A percentile compares a stretch with the other conserved stretches of the same genome.
Evolutionary conservation across 1,140 invertebrate species (phyloP).

Genomic region (Aleiodes sp.): DNA sequence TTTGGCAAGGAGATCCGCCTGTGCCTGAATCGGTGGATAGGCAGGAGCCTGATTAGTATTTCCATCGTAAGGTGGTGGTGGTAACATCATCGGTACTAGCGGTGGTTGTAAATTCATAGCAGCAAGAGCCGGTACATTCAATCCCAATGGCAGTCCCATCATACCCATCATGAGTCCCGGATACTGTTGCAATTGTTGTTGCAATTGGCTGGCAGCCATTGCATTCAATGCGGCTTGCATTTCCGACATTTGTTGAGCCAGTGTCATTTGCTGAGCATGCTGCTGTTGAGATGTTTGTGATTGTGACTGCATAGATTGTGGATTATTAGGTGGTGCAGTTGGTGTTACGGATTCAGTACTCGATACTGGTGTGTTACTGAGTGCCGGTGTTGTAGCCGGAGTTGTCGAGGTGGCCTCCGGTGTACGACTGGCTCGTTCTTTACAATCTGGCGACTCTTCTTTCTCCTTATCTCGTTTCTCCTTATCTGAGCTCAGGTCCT

Average conservation of each 20-base stretch:
- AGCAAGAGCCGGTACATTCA: conserved; percentile 83
- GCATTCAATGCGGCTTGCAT: conserved; percentile 88
- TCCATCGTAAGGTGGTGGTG: conserved; percentile 78
- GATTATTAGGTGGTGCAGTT: conserved; percentile 61
- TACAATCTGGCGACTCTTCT: conserved; percentile 66
- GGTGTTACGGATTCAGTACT: conserved; percentile 70
- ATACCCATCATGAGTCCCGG: conserved; percentile 70
- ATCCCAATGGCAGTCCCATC: conserved; percentile 85
- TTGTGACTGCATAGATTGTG: conserved; percentile 53
- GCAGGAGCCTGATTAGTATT: conserved; percentile 53
- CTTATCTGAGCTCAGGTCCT: conserved; percentile 57
- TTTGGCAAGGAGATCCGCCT: conserved; percentile 71
- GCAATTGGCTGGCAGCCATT: conserved; percentile 81
- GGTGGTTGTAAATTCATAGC: conserved; percentile 90
- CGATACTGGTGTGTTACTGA: conserved; percentile 68
- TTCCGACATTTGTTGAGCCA: conserved; percentile 83
- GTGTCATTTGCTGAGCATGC: conserved; percentile 63
- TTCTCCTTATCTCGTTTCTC: conserved; percentile 68
- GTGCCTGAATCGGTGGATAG: conserved; percentile 65
- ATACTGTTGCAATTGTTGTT: conserved; percentile 78
- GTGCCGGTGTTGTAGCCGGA: conserved; percentile 73
- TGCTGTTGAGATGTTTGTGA: conserved; percentile 33
- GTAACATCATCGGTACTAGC: conserved; percentile 89
- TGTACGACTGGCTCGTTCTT: conserved; percentile 59
- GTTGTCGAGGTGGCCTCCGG: conserved; percentile 70